Percentiles rank a stretch among this genome's conserved stretches.
phyloP scores from a whole-genome alignment of 2,888 invertebrate genomes.

The Idaea straminata region DNA sequence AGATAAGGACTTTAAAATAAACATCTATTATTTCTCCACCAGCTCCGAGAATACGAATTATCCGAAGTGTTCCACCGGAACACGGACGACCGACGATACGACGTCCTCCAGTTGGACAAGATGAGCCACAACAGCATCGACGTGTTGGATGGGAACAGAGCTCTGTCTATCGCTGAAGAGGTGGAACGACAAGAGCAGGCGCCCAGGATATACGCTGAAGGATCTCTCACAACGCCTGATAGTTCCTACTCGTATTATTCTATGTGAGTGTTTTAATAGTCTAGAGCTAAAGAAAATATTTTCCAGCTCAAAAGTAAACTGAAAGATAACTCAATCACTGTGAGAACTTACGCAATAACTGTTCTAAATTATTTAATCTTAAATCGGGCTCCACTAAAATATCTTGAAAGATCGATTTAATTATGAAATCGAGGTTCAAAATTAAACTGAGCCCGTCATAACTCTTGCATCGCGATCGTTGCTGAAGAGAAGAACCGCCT shows the following conservation, averaged over 20 bases:
- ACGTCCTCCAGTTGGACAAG: slow-evolving; percentile 84
- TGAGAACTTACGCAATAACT: background rate
- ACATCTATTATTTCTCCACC: slow-evolving; percentile 27
- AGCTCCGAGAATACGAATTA: slow-evolving; percentile 93
- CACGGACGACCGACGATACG: slow-evolving; percentile 88
- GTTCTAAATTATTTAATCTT: background rate
- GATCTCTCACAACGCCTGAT: slow-evolving; percentile 68
- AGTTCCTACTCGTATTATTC: slow-evolving; percentile 71
- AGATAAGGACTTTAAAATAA: too few relatives aligned
- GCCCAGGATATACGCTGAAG: slow-evolving; percentile 76
- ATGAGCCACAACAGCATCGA: slow-evolving; percentile 79
- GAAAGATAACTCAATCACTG: background rate
- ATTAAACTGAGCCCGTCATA: background rate
- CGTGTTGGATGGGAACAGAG: slow-evolving; percentile 85
- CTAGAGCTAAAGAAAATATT: background rate
- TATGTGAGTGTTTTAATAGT: slow-evolving; percentile 51
- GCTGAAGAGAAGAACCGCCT: background rate
- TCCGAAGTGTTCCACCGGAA: slow-evolving; percentile 92
- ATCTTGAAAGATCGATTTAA: background rate
- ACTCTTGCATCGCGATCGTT: slow-evolving; percentile 1
- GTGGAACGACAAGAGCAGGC: slow-evolving; percentile 86
- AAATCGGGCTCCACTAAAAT: background rate
- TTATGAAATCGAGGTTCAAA: background rate
- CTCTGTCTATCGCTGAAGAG: slow-evolving; percentile 88
- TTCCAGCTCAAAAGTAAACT: too few relatives aligned